phyloP scores from a whole-genome alignment of 2,888 invertebrate species.

The Tetanocera ferruginea region DNA sequence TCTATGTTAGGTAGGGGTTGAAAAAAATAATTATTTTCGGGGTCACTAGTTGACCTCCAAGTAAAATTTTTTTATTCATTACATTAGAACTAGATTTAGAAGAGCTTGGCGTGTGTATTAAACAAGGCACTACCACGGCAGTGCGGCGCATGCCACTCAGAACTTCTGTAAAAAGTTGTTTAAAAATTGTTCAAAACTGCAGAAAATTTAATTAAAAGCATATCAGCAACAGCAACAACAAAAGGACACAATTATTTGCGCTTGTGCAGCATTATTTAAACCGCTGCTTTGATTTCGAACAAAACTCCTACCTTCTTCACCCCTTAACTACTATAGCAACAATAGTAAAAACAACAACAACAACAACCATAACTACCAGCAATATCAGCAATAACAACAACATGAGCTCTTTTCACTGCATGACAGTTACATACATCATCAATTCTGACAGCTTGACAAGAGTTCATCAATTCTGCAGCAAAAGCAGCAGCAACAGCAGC shows the following conservation, averaged over 20 bases:
- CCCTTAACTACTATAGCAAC: background rate
- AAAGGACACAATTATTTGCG: conserved; percentile 14
- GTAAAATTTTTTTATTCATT: too few species aligned
- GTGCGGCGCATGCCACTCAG: background rate
- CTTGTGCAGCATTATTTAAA: background rate
- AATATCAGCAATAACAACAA: background rate
- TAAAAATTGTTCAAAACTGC: conserved; percentile 1
- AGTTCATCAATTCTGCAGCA: conserved; percentile 14
- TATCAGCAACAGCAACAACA: conserved; percentile 11
- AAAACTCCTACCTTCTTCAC: conserved; percentile 10
- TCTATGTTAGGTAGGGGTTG: too few species aligned
- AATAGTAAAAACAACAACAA: conserved; percentile 1
- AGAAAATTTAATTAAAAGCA: conserved; percentile 21
- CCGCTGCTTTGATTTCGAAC: background rate
- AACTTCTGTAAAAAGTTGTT: background rate
- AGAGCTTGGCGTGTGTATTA: too few species aligned
- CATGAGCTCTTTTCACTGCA: background rate
- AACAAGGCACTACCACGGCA: too few species aligned
- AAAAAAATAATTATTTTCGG: too few species aligned
- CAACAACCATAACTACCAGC: background rate
- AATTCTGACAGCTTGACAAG: conserved; percentile 27
- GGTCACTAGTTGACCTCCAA: too few species aligned
- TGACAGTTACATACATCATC: background rate
- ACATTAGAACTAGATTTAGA: too few species aligned
- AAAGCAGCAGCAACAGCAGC: background rate